These are phyloP conservation scores for Ophioderma brevispina DNA, from an alignment of 35 echinoderm and acorn worm species.

Conservation along the genomic window DNA sequence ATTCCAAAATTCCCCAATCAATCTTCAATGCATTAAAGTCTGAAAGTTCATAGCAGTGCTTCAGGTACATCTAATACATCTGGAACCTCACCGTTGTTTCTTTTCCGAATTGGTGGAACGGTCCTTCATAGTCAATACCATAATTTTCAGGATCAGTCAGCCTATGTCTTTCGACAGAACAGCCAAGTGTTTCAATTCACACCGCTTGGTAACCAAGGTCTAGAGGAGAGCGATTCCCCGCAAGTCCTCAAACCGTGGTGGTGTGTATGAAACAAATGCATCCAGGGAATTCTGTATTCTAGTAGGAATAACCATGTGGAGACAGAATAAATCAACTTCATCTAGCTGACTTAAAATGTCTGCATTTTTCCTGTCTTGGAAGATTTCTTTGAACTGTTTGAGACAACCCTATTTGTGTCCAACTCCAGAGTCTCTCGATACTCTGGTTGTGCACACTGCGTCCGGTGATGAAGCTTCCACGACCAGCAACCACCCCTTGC, in stretches of 20 bases:
- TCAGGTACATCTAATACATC: background rate
- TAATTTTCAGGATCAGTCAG: background rate
- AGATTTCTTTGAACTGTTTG: constrained; percentile 8
- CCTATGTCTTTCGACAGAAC: background rate
- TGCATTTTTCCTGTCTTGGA: constrained; percentile 20
- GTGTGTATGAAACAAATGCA: background rate
- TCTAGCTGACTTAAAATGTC: constrained; percentile 20
- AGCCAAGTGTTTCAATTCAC: background rate
- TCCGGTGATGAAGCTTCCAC: constrained; percentile 59
- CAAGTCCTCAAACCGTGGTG: background rate
- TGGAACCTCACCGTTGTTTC: background rate
- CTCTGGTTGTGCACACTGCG: constrained; percentile 60
- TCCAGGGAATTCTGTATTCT: background rate
- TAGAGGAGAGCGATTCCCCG: background rate
- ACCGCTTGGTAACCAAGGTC: background rate
- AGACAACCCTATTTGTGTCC: constrained; percentile 26
- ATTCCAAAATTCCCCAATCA: background rate
- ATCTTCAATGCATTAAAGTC: background rate
- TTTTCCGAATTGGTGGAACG: background rate
- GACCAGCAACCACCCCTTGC: constrained; percentile 33
- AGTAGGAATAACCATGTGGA: background rate
- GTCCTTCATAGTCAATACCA: background rate
- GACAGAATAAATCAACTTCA: constrained; percentile 20
- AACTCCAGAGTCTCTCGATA: constrained; percentile 65
- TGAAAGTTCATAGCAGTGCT: background rate